These are phyloP conservation scores for Glossosoma conforme DNA, from an alignment of 1,140 invertebrate genomes.

Conservation along the genomic window DNA sequence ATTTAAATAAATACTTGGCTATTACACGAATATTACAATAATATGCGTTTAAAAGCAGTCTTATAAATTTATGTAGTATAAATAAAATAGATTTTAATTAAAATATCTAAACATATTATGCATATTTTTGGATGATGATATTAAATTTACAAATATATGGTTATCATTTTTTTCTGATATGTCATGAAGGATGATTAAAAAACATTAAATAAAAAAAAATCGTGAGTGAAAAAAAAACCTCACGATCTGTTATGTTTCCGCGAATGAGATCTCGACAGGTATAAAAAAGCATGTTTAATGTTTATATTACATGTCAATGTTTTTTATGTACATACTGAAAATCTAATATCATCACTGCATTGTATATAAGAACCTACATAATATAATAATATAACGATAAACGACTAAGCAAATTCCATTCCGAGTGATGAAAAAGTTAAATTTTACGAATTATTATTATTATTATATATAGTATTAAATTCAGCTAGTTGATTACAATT, in stretches of 20 bases:
- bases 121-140: slow-evolving; percentile 11
- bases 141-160: slow-evolving; percentile 8
- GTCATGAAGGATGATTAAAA: background rate
- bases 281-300: background rate
- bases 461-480: slow-evolving; percentile 26
- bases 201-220: background rate
- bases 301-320: background rate
- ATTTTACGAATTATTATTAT: slow-evolving; percentile 25
- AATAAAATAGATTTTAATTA: slow-evolving; percentile 10
- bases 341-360: slow-evolving; percentile 25
- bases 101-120: slow-evolving; percentile 6
- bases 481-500: slow-evolving; percentile 30
- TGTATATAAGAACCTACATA: slow-evolving; percentile 15
- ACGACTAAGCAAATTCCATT: slow-evolving; percentile 30
- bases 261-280: too few species aligned
- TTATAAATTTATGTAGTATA: slow-evolving; percentile 29
- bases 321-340: background rate
- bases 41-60: slow-evolving; percentile 31
- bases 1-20: slow-evolving; percentile 27
- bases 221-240: too few species aligned
- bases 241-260: too few species aligned
- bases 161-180: background rate
- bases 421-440: slow-evolving; percentile 27
- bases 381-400: slow-evolving; percentile 17
- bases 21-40: slow-evolving; percentile 18